Evolutionary conservation across 2,797 vertebrate species (phyloP).

Genomic region (Alauda arvensis): DNA sequence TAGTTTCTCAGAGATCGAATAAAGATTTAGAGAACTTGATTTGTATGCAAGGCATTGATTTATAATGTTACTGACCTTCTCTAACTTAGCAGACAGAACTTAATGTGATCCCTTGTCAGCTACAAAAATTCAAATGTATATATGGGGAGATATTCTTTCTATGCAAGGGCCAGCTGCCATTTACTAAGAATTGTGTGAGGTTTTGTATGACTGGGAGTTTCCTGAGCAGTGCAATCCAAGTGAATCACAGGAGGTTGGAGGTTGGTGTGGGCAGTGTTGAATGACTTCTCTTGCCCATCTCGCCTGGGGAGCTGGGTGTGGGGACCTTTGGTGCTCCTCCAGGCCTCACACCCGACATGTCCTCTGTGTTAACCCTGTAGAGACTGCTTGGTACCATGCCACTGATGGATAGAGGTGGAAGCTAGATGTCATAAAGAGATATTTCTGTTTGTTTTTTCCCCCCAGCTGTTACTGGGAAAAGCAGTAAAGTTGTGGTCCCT

Average conservation of each 20-base stretch:
- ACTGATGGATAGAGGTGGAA: neutral
- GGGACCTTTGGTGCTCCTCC: neutral
- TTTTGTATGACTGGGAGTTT: neutral
- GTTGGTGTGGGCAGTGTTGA: neutral
- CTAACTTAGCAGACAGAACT: neutral
- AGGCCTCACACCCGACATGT: neutral
- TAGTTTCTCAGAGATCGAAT: neutral
- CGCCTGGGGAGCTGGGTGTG: fast-evolving
- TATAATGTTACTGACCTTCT: neutral
- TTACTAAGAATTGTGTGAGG: neutral
- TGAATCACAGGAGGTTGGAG: neutral
- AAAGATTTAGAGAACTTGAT: neutral
- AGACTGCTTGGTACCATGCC: neutral
- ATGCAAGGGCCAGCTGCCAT: neutral
- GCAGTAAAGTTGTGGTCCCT: neutral
- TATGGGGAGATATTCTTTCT: neutral
- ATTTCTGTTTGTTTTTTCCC: neutral
- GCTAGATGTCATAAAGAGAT: neutral
- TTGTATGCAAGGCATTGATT: neutral
- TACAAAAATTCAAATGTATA: neutral
- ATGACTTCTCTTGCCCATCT: fast-evolving
- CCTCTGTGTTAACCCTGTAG: neutral
- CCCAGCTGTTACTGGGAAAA: neutral
- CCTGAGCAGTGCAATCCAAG: fast-evolving
- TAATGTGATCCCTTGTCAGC: neutral